These are phyloP conservation scores for Dissostichus mawsoni DNA, from an alignment of 2,113 vertebrate genomes.

Conservation along the genomic window DNA sequence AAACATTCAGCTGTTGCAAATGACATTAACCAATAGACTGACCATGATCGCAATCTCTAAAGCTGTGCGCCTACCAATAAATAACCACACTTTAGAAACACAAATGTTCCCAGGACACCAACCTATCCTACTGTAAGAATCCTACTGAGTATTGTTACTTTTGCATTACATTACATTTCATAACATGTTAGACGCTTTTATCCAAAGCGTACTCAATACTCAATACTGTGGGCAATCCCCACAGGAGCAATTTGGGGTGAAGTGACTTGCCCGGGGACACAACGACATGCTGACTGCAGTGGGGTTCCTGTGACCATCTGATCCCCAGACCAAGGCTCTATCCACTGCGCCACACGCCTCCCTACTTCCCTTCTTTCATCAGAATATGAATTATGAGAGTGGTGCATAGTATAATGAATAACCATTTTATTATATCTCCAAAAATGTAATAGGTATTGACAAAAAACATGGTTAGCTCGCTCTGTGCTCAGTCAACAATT, in stretches of 20 bases:
- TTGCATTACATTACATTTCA: no score
- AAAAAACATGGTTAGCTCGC: constrained; percentile 53
- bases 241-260: no score
- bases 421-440: constrained; percentile 59
- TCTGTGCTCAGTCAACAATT: constrained; percentile 63
- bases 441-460: constrained; percentile 77
- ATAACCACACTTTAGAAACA: neutral
- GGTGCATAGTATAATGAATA: constrained; percentile 46
- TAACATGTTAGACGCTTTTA: no score
- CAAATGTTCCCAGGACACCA: no score
- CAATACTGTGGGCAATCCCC: no score
- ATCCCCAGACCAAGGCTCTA: no score
- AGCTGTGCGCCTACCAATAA: neutral
- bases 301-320: no score
- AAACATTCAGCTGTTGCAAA: neutral
- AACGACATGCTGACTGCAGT: no score
- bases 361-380: constrained; percentile 3
- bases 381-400: constrained; percentile 43
- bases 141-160: neutral
- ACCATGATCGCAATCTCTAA: neutral
- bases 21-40: neutral
- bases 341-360: no score
- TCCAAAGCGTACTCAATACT: no score
- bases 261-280: no score
- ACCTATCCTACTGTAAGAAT: neutral